Evolutionary conservation across 2,797 vertebrate genomes (phyloP).

Genomic region (Aplochiton taeniatus): DNA sequence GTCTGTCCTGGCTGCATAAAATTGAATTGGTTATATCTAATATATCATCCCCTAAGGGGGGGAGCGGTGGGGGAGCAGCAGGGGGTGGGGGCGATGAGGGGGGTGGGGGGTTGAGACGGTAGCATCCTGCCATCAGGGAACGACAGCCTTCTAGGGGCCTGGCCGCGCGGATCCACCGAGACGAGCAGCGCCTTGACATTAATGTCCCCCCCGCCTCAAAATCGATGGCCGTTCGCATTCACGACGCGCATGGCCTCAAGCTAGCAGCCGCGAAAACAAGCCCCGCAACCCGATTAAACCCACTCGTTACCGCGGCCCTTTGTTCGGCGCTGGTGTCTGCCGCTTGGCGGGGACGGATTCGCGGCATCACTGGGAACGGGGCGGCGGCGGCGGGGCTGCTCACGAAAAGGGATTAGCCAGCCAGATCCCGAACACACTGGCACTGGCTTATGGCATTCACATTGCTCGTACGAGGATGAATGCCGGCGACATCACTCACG

Average conservation of each 20-base stretch:
- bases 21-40: constrained; percentile 85
- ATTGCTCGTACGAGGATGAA: constrained; percentile 73
- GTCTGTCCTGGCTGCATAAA: constrained; percentile 83
- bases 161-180: constrained; percentile 30
- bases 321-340: constrained; percentile 75
- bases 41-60: constrained; percentile 80
- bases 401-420: constrained; percentile 73
- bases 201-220: constrained; percentile 77
- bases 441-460: constrained; percentile 58
- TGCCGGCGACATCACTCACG: constrained; percentile 69
- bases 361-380: constrained; percentile 59
- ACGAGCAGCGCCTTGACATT: constrained; percentile 75
- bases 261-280: constrained; percentile 68
- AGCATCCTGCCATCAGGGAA: constrained; percentile 76
- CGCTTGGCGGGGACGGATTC: constrained; percentile 55
- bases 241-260: constrained; percentile 74
- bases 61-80: constrained; percentile 48
- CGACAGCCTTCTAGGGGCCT: constrained; percentile 41
- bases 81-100: constrained; percentile 18
- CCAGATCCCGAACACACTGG: constrained; percentile 58
- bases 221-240: constrained; percentile 78
- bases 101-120: constrained; percentile 59
- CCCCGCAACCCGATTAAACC: constrained; percentile 74
- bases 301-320: constrained; percentile 74
- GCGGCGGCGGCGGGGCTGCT: constrained; percentile 69